Conservation (phyloP, 2,113 vertebrate genomes). For the Cathartes aura region DNA sequence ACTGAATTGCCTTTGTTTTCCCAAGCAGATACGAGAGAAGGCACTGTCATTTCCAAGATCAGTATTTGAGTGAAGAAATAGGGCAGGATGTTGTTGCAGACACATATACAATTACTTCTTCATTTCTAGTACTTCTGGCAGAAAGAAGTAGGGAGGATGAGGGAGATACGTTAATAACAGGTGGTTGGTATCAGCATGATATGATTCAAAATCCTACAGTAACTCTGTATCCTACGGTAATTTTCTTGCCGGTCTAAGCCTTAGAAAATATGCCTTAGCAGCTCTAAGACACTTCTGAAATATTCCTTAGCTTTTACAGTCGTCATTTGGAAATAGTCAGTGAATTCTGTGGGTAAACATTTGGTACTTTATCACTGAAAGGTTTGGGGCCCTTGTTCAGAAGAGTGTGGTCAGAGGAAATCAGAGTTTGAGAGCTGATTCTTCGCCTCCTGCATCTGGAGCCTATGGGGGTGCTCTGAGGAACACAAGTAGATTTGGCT, state of each 20-base stretch:
- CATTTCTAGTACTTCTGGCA: background rate
- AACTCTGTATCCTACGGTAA: background rate
- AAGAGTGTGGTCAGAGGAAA: background rate
- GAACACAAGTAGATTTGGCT: conserved; percentile 14
- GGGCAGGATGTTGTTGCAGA: background rate
- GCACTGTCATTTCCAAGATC: background rate
- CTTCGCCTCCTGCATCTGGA: background rate
- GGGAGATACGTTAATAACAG: background rate
- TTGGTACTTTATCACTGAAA: background rate
- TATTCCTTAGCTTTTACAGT: background rate
- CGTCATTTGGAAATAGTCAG: background rate
- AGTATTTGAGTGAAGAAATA: background rate
- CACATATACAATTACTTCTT: background rate
- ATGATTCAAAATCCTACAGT: background rate
- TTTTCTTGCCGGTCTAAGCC: background rate
- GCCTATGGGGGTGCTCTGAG: background rate
- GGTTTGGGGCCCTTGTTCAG: background rate
- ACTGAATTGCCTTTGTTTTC: background rate
- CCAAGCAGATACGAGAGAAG: background rate
- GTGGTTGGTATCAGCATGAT: background rate
- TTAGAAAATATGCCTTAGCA: background rate
- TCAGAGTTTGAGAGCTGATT: background rate
- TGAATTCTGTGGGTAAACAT: background rate
- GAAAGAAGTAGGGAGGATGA: background rate
- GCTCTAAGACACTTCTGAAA: background rate